A percentile compares a stretch with the other conserved stretches of the same genome.
Evolutionary conservation across 2,888 invertebrate genomes (phyloP).

Genomic region (Caenorhabditis sp.): DNA sequence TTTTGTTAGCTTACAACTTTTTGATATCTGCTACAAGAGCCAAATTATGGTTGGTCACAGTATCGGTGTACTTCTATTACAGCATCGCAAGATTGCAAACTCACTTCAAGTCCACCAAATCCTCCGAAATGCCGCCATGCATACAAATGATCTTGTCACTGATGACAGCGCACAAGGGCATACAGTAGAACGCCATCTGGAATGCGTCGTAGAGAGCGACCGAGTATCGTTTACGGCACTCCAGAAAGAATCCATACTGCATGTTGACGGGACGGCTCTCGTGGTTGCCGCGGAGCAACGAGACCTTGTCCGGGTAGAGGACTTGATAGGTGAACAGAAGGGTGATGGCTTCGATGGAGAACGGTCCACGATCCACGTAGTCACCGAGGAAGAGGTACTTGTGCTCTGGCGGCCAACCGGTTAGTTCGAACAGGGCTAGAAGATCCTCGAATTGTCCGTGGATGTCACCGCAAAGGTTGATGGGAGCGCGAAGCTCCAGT

Average conservation of each 20-base stretch:
- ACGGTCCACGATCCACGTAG: slow-evolving; percentile 96
- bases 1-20: background rate
- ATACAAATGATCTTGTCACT: slow-evolving; percentile 89
- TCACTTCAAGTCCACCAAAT: slow-evolving; percentile 87
- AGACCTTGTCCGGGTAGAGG: slow-evolving; percentile 90
- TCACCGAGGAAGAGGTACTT: slow-evolving; percentile 87
- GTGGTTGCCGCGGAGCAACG: slow-evolving; percentile 96
- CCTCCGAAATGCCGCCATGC: slow-evolving; percentile 87
- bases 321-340: slow-evolving; percentile 88
- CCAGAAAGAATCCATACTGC: slow-evolving; percentile 80
- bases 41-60: no score
- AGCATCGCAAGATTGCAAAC: slow-evolving; percentile 84
- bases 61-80: no score
- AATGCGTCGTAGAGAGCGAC: slow-evolving; percentile 73
- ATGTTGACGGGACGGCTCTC: slow-evolving; percentile 90
- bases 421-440: slow-evolving; percentile 73
- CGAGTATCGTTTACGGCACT: slow-evolving; percentile 88
- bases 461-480: slow-evolving; percentile 98
- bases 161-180: slow-evolving; percentile 97
- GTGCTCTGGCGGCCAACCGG: slow-evolving; percentile 71
- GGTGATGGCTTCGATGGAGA: slow-evolving; percentile 87
- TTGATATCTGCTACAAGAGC: background rate
- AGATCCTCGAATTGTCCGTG: slow-evolving; percentile 92
- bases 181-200: slow-evolving; percentile 90
- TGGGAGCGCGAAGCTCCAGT: slow-evolving; percentile 91